A percentile compares a stretch with the other conserved stretches of the same genome.
Conservation (phyloP, 2,888 invertebrate genomes). For the Aphrophora alni region DNA sequence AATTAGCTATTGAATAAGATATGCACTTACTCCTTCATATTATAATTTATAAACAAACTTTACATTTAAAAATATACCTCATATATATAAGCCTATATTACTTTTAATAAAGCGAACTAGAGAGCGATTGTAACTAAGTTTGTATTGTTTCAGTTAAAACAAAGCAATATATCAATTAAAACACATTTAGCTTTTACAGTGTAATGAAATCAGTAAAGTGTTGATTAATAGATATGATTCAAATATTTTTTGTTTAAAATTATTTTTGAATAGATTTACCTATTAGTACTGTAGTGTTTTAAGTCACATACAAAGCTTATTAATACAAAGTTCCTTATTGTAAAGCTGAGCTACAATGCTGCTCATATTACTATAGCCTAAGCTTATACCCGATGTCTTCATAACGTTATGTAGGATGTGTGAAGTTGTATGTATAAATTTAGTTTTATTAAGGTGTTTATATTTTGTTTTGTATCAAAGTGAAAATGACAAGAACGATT, state of each 20-base stretch:
- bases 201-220: no score
- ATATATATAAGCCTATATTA: no score
- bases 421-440: background rate
- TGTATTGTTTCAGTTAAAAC: background rate
- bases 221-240: background rate
- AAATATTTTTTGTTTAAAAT: background rate
- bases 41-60: no score
- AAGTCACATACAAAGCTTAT: background rate
- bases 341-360: background rate
- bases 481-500: background rate
- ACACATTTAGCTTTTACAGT: no score
- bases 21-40: no score
- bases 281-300: background rate
- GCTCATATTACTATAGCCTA: background rate
- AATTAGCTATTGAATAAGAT: no score
- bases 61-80: no score
- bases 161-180: no score
- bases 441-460: background rate
- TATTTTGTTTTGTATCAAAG: constrained; percentile 1
- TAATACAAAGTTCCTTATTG: background rate
- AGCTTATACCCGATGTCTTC: background rate
- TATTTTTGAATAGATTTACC: background rate
- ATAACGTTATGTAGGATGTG: background rate
- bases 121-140: no score
- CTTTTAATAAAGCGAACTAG: no score